Percentiles rank a stretch among this genome's conserved stretches.
phyloP scores from a whole-genome alignment of 2,797 vertebrate species.

The Perdix hodgsoniae region DNA sequence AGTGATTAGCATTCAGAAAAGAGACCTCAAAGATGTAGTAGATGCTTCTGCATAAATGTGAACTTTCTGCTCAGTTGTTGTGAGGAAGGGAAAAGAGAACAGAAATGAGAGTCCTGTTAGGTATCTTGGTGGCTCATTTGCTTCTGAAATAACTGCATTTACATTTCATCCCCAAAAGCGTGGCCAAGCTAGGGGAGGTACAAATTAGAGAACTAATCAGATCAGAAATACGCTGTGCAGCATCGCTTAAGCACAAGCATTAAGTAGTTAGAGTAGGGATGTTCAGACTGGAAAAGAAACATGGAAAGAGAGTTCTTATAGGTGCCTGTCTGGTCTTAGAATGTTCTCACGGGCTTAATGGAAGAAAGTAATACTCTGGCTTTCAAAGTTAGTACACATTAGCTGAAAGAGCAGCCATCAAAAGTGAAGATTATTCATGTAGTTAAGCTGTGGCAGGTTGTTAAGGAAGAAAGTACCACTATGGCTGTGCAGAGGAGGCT shows the following conservation, averaged over 20 bases:
- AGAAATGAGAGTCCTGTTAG: background rate
- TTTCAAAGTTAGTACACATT: background rate
- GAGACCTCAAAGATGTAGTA: background rate
- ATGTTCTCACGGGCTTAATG: background rate
- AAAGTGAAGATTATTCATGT: background rate
- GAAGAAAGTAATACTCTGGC: background rate
- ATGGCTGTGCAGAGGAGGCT: background rate
- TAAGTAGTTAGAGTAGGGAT: background rate
- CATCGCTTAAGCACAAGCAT: background rate
- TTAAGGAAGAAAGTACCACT: background rate
- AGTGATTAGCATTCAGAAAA: background rate
- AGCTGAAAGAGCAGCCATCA: background rate
- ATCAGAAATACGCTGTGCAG: background rate
- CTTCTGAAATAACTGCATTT: background rate
- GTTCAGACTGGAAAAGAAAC: background rate
- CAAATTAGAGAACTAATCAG: background rate
- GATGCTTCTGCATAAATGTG: background rate
- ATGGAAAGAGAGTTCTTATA: background rate
- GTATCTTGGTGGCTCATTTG: fast-evolving
- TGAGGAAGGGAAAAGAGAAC: background rate
- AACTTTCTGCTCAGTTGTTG: background rate
- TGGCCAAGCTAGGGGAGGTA: background rate
- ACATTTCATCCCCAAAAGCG: background rate
- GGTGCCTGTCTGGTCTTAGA: background rate
- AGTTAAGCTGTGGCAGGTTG: background rate